A percentile compares a stretch with the other conserved stretches of the same genome.
Conservation (phyloP, 30 jellyfish, hydroid and myxozoan genomes). For the Chrysaora quinquecirrha region DNA sequence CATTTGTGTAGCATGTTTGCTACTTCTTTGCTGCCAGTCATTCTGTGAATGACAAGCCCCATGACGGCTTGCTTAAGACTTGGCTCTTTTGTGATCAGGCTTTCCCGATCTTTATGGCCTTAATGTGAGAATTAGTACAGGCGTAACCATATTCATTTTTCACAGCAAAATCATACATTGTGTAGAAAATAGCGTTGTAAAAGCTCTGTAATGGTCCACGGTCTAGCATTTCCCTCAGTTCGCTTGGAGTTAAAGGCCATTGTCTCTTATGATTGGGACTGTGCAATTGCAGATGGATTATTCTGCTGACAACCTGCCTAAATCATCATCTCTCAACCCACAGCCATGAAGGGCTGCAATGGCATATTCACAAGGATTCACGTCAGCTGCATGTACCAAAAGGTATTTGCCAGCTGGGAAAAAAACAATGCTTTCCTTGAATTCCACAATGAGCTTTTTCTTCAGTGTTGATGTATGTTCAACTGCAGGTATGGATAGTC, state of each 20-base stretch:
- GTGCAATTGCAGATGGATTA: constrained; percentile 29
- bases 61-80: constrained; percentile 41
- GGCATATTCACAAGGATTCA: constrained; percentile 24
- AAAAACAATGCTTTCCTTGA: no score
- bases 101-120: constrained; percentile 45
- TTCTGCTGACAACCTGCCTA: constrained; percentile 36
- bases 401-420: no score
- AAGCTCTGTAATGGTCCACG: constrained; percentile 32
- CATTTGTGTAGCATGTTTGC: constrained; percentile 34
- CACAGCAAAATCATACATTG: constrained; percentile 29
- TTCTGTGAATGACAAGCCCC: constrained; percentile 22
- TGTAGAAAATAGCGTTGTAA: constrained; percentile 30
- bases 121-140: background rate
- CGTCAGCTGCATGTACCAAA: no score
- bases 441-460: no score
- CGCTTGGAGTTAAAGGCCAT: constrained; percentile 60
- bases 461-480: no score
- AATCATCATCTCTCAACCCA: constrained; percentile 48
- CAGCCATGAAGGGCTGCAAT: constrained; percentile 48
- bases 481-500: no score
- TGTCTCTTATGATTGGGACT: background rate
- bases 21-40: constrained; percentile 43
- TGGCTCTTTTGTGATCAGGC: constrained; percentile 13
- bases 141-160: constrained; percentile 53
- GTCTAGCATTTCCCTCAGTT: constrained; percentile 27